phyloP scores from a whole-genome alignment of 1,140 invertebrate species.

The Nasonia giraulti region DNA sequence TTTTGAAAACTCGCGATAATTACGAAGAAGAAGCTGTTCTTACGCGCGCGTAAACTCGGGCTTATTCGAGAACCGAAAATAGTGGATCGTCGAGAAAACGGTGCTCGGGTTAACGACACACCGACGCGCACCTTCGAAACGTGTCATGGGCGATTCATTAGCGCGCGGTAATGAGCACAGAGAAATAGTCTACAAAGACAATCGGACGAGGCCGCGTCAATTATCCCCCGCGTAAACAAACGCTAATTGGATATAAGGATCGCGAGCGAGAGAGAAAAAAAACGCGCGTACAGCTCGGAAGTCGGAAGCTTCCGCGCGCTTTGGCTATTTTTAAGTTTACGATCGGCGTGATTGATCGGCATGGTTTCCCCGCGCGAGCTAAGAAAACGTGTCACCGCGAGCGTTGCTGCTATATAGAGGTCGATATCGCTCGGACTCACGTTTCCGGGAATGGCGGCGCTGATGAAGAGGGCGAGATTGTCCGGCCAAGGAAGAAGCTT shows the following conservation, averaged over 20 bases:
- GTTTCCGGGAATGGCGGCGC: conserved; percentile 91
- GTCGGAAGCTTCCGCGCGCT: conserved; percentile 19
- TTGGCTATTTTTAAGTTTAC: conserved; percentile 27
- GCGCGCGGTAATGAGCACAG: conserved; percentile 59
- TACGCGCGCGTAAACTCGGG: too few relatives aligned
- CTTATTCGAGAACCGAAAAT: background rate
- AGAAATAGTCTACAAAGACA: conserved; percentile 34
- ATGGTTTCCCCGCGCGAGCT: background rate
- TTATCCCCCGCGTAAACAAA: conserved; percentile 40
- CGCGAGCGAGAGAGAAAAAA: background rate
- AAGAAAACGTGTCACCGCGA: too few relatives aligned
- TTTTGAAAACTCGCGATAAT: conserved; percentile 10
- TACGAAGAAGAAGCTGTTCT: background rate
- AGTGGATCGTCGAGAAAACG: background rate
- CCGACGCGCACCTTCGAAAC: conserved; percentile 54
- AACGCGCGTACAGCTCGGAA: background rate
- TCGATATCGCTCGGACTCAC: conserved; percentile 77
- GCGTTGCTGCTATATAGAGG: background rate
- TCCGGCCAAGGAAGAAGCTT: conserved; percentile 93
- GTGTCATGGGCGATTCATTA: conserved; percentile 70
- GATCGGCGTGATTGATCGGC: background rate
- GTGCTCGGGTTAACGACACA: conserved; percentile 60
- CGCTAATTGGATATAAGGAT: conserved; percentile 4
- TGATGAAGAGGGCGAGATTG: conserved; percentile 90
- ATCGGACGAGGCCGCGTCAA: conserved; percentile 36